Evolutionary conservation across 2,797 vertebrate species (phyloP).

Genomic region (Parauchenoglanis punctatus): DNA sequence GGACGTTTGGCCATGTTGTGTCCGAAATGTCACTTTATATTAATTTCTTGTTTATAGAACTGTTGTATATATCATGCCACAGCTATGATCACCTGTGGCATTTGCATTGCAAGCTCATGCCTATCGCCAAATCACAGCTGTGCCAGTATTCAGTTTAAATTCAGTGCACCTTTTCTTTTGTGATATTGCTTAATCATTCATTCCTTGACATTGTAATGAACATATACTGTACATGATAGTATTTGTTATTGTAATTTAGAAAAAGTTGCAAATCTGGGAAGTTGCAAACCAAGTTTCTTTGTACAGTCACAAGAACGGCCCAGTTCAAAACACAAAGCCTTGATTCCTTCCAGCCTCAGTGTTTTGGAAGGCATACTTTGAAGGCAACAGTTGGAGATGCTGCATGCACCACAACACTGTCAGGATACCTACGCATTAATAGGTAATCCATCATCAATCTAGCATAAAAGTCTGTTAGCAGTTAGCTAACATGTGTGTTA

Average conservation of each 20-base stretch:
- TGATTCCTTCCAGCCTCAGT: not conserved
- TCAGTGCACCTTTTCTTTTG: not conserved
- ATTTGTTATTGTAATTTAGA: no score
- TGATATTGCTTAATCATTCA: not conserved
- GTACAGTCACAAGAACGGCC: no score
- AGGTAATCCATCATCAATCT: not conserved
- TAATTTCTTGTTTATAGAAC: not conserved
- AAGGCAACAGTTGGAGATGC: not conserved
- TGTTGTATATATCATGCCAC: not conserved
- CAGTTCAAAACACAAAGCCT: not conserved
- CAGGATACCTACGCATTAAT: not conserved
- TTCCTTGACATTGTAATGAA: no score
- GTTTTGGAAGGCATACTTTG: not conserved
- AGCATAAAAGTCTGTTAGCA: not conserved
- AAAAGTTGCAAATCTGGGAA: not conserved
- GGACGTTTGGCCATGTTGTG: not conserved
- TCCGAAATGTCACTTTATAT: not conserved
- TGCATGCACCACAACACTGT: not conserved
- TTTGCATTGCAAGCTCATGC: not conserved
- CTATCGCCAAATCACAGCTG: not conserved
- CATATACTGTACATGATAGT: not conserved
- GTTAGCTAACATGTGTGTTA: not conserved
- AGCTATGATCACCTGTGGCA: not conserved
- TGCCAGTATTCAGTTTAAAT: not conserved
- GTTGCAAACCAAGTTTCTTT: not conserved